phyloP scores from a whole-genome alignment of 2,888 invertebrate genomes.

The Rhingia rostrata region DNA sequence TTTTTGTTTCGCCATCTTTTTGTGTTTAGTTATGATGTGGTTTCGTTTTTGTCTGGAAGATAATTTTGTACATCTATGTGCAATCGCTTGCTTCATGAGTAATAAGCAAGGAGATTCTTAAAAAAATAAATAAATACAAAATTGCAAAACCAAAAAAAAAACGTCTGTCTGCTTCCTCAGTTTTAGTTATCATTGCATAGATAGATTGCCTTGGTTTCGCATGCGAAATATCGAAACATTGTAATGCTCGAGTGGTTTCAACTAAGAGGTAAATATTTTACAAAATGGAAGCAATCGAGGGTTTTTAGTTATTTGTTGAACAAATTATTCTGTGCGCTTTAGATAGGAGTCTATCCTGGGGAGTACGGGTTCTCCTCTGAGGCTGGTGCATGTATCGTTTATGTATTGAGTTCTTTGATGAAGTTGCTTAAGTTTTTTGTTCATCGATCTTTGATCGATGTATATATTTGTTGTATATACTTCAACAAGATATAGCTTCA shows the following conservation, averaged over 20 bases:
- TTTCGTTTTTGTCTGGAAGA: conserved; percentile 49
- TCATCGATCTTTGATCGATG: too few species aligned
- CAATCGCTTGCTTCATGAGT: conserved; percentile 36
- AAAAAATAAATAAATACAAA: conserved; percentile 5
- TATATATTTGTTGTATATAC: too few species aligned
- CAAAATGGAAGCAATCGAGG: conserved; percentile 9
- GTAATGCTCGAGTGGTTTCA: conserved; percentile 53
- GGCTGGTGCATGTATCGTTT: too few species aligned
- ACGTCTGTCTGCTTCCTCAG: conserved; percentile 46
- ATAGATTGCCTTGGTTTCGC: conserved; percentile 8
- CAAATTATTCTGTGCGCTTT: conserved; percentile 16
- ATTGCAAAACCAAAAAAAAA: conserved; percentile 19
- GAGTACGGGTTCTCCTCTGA: too few species aligned
- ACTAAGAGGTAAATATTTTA: conserved; percentile 5
- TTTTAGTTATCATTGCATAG: conserved; percentile 57
- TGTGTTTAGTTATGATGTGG: conserved; percentile 55
- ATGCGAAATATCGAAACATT: conserved; percentile 32
- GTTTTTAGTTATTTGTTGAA: conserved; percentile 23
- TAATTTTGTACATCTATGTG: conserved; percentile 42
- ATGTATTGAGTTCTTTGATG: too few species aligned
- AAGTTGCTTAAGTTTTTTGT: too few species aligned
- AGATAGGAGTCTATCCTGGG: too few species aligned
- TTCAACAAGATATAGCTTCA: too few species aligned
- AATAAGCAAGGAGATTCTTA: conserved; percentile 30
- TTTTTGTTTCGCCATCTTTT: conserved; percentile 49